Evolutionary conservation across 23 tunicate species (phyloP).

Genomic region (Oikopleura vanhoeffeni): DNA sequence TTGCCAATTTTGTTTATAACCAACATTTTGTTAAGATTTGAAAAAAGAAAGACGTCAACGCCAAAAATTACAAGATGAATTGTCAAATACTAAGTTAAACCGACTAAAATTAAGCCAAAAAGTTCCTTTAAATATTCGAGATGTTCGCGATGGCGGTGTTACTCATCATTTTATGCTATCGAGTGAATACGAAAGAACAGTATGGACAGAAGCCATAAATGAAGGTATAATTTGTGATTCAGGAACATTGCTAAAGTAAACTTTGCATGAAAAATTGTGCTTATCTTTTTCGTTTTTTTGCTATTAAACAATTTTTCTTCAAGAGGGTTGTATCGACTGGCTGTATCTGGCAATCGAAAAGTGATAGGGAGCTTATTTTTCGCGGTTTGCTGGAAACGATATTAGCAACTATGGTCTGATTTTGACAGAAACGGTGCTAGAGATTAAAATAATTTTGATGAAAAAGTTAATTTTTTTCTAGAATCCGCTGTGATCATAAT

Average conservation of each 20-base stretch:
- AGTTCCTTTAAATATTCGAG: not conserved
- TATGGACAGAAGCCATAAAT: slow-evolving; percentile 75
- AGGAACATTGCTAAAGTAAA: too few species aligned
- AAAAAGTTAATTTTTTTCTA: too few species aligned
- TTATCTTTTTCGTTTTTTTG: too few species aligned
- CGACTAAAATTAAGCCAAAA: not conserved
- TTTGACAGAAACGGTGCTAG: too few species aligned
- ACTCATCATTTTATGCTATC: slow-evolving; percentile 41
- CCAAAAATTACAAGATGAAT: not conserved
- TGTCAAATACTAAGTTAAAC: not conserved
- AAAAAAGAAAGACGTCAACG: not conserved
- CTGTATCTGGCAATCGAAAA: not conserved
- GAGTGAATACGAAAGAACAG: slow-evolving; percentile 75
- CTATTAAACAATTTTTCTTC: not conserved
- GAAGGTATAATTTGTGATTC: not conserved
- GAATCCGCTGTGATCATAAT: too few species aligned
- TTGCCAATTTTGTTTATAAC: too few species aligned
- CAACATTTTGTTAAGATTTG: too few species aligned
- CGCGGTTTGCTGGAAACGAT: too few species aligned
- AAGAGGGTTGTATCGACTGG: not conserved
- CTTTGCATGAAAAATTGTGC: too few species aligned
- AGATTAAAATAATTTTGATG: too few species aligned
- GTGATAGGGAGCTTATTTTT: too few species aligned
- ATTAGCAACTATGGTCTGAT: too few species aligned
- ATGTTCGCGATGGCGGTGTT: not conserved